Evolutionary conservation across 1,140 invertebrate genomes (phyloP).

Genomic region (Bombus ignitus): DNA sequence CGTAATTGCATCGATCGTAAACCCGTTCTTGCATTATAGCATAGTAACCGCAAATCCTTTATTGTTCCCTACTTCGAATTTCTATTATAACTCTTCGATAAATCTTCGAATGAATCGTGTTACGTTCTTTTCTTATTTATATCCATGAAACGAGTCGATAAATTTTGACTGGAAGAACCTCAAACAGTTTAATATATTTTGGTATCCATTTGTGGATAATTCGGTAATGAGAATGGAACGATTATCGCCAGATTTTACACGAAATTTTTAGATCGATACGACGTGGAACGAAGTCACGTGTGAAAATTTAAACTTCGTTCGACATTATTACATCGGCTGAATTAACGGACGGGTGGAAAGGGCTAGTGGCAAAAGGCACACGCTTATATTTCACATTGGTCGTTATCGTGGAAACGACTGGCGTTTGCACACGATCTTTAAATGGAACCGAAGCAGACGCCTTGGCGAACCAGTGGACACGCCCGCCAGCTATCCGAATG

Average conservation of each 20-base stretch:
- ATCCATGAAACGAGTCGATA: too few species aligned
- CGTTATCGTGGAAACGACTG: background rate
- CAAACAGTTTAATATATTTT: too few species aligned
- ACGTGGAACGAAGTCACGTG: background rate
- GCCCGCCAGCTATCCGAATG: background rate
- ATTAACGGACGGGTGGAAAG: constrained; percentile 7
- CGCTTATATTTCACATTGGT: constrained; percentile 19
- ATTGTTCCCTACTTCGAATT: too few species aligned
- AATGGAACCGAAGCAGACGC: background rate
- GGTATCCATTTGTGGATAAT: too few species aligned
- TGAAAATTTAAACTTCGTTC: constrained; percentile 1
- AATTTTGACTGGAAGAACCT: too few species aligned
- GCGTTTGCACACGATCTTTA: constrained; percentile 5
- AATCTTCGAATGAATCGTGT: too few species aligned
- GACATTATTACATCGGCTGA: constrained; percentile 27
- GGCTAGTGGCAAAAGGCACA: background rate
- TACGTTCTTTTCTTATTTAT: too few species aligned
- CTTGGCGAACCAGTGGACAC: background rate
- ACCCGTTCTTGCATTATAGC: too few species aligned
- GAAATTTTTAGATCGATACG: background rate
- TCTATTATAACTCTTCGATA: too few species aligned
- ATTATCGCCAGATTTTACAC: background rate
- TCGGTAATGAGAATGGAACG: too few species aligned
- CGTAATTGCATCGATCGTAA: background rate
- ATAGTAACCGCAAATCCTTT: too few species aligned